Evolutionary conservation across 2,797 vertebrate genomes (phyloP).

Genomic region (Chloroceryle amazona): DNA sequence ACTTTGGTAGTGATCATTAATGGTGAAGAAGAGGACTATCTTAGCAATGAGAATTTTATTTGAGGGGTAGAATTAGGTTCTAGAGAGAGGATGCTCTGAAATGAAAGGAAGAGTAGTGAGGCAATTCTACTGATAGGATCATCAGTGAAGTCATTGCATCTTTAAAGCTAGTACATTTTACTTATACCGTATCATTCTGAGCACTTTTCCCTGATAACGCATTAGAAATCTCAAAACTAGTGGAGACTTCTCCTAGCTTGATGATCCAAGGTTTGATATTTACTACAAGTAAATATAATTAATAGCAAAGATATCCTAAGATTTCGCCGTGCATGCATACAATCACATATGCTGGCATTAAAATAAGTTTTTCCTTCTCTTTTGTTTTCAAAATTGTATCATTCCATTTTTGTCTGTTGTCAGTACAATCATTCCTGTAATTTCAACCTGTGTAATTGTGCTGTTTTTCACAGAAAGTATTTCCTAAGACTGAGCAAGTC

Average conservation of each 20-base stretch:
- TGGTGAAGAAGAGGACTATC: neutral
- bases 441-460: neutral
- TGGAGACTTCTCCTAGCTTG: neutral
- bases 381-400: neutral
- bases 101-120: neutral
- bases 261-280: neutral
- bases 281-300: neutral
- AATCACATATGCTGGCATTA: neutral
- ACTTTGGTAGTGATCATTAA: neutral
- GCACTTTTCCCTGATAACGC: neutral
- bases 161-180: neutral
- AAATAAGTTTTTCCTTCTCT: neutral
- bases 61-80: neutral
- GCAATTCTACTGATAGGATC: neutral
- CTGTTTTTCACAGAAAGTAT: neutral
- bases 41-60: neutral
- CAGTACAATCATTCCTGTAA: neutral
- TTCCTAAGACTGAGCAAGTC: neutral
- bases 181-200: neutral
- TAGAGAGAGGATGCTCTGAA: neutral
- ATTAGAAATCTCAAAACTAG: neutral
- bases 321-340: rapidly evolving
- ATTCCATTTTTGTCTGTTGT: neutral
- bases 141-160: neutral
- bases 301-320: neutral